Evolutionary conservation across 2,888 invertebrate species (phyloP), one percentile per base, ranked within the genome.

Genomic region (Pterobdella sp.): DNA sequence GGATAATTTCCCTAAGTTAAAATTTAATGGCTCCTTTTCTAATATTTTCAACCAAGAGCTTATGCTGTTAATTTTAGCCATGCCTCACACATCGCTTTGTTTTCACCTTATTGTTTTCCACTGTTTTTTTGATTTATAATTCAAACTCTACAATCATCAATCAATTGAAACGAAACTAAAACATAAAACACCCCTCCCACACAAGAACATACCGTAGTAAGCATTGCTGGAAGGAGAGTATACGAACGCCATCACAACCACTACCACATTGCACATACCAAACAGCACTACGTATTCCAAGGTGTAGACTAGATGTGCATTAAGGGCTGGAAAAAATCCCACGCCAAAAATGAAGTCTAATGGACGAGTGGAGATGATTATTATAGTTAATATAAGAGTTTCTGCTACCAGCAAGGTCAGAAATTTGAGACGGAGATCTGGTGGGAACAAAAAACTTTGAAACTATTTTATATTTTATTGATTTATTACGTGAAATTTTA

Each of bases 241-340:
- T 68, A 96, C 90, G 84, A 93, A 95, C 26, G 94, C 92, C 90
- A 95, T 90, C 7, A 91, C 90, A 84, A 91, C 94, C 77, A 95
- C 84, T 84, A 95, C 94, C 83, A 94, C 92, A 86, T 96, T 96
- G 72, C 94, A 87, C 65, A 95, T 87, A 35, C 94, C 93, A 83
- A 95, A 95, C 78, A 94, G 90, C 1, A 93, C 91, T 90, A 96
- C 93, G 85, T 96, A 96, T 78, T 95, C 93, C 7, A 92, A 93
- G 0, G 94, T 94, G 78, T 92, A 94, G 79, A 90, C 89, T 83
- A 94, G 93, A 81, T 90, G 91, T 56, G 92, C 91, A 32, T 90
- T 89, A 85, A 93, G 93, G 84, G 95, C 94, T 84, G 95, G 93
- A 72, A 95, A 85, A 14, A 92, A 90, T 22, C 72, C 67, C 29